These are phyloP conservation scores for Andricus grossulariae DNA, from an alignment of 1,140 invertebrate species.

Conservation along the genomic window DNA sequence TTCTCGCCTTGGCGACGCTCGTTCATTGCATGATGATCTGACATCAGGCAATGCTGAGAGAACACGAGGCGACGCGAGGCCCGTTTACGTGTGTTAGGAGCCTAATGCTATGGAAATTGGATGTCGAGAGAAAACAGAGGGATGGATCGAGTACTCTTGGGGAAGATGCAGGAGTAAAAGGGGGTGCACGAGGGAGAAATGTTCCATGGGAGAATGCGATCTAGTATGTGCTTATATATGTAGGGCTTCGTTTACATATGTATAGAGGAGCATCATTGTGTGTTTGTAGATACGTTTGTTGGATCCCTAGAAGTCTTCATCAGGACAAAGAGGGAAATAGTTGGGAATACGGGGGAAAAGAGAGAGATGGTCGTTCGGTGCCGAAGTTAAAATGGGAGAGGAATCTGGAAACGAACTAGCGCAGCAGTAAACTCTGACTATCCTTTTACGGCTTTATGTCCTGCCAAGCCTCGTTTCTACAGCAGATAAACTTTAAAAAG, in stretches of 20 bases:
- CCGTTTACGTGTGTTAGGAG: slow-evolving; percentile 58
- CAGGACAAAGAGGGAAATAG: slow-evolving; percentile 41
- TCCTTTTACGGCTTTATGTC: not conserved
- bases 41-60: slow-evolving; percentile 33
- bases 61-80: slow-evolving; percentile 46
- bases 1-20: slow-evolving; percentile 40
- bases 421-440: slow-evolving; percentile 22
- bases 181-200: slow-evolving; percentile 24
- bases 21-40: slow-evolving; percentile 44
- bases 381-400: slow-evolving; percentile 38
- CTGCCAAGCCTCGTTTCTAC: not conserved
- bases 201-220: not conserved
- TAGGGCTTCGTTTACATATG: not conserved
- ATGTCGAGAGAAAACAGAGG: slow-evolving; percentile 68
- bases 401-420: slow-evolving; percentile 2
- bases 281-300: not conserved
- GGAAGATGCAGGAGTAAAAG: slow-evolving; percentile 45
- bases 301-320: not conserved
- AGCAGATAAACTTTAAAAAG: not conserved
- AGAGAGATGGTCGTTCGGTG: slow-evolving; percentile 3
- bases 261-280: not conserved
- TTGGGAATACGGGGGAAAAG: slow-evolving; percentile 34
- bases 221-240: slow-evolving; percentile 2
- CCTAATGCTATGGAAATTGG: slow-evolving; percentile 74
- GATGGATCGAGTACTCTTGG: slow-evolving; percentile 51